These are phyloP conservation scores for Poliocrania exsul DNA, from an alignment of 2,797 vertebrate species.

Conservation along the genomic window DNA sequence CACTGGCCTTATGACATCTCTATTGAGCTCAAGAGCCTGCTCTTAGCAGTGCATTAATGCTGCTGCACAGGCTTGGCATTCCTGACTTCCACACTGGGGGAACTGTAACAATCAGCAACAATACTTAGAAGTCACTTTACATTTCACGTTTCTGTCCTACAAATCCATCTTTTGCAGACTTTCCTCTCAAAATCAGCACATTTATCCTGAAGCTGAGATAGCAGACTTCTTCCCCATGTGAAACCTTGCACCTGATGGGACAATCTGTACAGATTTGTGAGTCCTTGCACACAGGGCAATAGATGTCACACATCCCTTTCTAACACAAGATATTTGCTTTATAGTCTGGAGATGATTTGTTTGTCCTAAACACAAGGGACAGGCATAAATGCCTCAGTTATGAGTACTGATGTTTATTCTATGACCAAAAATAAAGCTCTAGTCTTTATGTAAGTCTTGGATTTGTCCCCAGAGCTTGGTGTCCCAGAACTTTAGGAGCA, in stretches of 20 bases:
- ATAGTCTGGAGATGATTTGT: neutral
- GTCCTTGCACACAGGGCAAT: neutral
- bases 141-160: neutral
- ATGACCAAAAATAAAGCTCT: slow-evolving; percentile 11
- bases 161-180: neutral
- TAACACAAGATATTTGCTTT: neutral
- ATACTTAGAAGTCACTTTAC: neutral
- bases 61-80: neutral
- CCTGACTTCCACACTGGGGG: neutral
- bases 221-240: neutral
- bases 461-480: neutral
- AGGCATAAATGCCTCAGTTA: neutral
- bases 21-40: neutral
- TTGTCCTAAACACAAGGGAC: neutral
- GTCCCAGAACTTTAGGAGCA: neutral
- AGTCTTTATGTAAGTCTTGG: neutral
- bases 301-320: neutral
- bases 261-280: neutral
- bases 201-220: neutral
- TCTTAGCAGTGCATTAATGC: neutral
- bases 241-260: neutral
- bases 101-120: neutral
- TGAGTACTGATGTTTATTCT: neutral
- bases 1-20: neutral
- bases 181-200: neutral